A percentile compares a stretch with the other conserved stretches of the same genome.
Conservation (phyloP, 2,888 invertebrate genomes). For the Gasteruption jaculator region DNA sequence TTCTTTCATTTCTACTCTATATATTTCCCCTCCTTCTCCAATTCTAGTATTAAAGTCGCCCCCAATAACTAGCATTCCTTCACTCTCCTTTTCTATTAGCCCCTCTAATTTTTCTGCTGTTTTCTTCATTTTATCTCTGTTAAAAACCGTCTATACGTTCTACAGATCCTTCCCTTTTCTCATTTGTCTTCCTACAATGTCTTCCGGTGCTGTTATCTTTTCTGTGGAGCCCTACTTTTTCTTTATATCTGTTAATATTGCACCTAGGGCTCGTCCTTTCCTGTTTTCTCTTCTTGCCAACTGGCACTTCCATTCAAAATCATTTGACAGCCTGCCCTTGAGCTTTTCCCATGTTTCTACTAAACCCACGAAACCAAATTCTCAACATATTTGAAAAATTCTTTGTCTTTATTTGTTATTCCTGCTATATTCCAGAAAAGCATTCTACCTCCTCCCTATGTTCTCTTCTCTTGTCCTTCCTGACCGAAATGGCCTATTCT, state of each 20-base stretch:
- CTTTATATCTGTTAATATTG: no score
- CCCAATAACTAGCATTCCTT: not conserved
- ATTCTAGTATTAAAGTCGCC: constrained; percentile 6
- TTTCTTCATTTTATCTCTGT: not conserved
- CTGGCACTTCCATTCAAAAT: not conserved
- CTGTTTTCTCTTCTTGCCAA: constrained; percentile 1
- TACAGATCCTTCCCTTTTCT: not conserved
- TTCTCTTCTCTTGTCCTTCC: constrained; percentile 6
- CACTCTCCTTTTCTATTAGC: not conserved
- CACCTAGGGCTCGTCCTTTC: no score
- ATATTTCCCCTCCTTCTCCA: constrained; percentile 3
- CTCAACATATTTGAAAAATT: no score
- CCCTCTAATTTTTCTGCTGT: not conserved
- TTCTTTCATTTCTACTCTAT: not conserved
- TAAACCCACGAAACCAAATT: no score
- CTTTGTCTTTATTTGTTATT: no score
- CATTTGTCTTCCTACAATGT: no score
- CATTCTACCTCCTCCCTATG: constrained; percentile 3
- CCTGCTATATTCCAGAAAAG: no score
- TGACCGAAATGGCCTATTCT: not conserved
- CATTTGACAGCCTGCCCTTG: not conserved
- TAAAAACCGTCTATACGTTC: constrained; percentile 6
- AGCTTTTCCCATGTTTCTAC: not conserved
- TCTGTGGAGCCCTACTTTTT: no score
- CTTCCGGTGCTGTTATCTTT: no score